Evolutionary conservation across 2,888 invertebrate genomes (phyloP).

Genomic region (Furcula furcula): DNA sequence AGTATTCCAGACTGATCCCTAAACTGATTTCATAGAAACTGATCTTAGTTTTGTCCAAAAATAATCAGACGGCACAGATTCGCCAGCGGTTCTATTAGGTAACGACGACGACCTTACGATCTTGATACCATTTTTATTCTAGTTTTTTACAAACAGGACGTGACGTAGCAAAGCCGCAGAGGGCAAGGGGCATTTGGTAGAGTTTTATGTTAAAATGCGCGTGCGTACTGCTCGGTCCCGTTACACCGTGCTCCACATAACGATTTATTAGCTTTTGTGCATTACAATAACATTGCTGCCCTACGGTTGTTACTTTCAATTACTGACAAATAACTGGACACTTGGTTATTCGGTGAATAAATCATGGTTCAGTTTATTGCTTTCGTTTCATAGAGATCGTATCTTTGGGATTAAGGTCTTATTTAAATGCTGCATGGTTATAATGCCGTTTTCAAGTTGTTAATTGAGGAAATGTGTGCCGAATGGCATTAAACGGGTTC

Average conservation of each 20-base stretch:
- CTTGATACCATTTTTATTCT: too few species aligned
- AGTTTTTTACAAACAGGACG: not conserved
- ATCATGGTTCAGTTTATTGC: not conserved
- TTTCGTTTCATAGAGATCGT: not conserved
- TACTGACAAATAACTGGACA: not conserved
- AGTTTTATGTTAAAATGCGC: conserved; percentile 23
- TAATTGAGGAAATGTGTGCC: too few species aligned
- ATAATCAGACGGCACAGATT: too few species aligned
- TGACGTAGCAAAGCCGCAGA: not conserved
- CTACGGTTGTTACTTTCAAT: conserved; percentile 1
- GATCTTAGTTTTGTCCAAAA: too few species aligned
- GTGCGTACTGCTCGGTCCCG: conserved; percentile 28
- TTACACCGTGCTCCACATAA: conserved; percentile 38
- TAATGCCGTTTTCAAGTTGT: too few species aligned
- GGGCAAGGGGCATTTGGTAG: conserved; percentile 8
- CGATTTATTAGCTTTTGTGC: conserved; percentile 32
- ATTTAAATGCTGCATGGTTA: too few species aligned
- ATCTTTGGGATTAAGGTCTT: too few species aligned
- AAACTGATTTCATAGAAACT: too few species aligned
- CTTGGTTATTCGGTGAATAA: not conserved
- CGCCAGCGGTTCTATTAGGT: too few species aligned
- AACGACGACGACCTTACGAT: too few species aligned
- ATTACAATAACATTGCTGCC: conserved; percentile 14
- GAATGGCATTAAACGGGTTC: too few species aligned
- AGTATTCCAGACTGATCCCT: too few species aligned